Conservation (phyloP, 2,113 vertebrate genomes). For the Odobenus rosmarus region DNA sequence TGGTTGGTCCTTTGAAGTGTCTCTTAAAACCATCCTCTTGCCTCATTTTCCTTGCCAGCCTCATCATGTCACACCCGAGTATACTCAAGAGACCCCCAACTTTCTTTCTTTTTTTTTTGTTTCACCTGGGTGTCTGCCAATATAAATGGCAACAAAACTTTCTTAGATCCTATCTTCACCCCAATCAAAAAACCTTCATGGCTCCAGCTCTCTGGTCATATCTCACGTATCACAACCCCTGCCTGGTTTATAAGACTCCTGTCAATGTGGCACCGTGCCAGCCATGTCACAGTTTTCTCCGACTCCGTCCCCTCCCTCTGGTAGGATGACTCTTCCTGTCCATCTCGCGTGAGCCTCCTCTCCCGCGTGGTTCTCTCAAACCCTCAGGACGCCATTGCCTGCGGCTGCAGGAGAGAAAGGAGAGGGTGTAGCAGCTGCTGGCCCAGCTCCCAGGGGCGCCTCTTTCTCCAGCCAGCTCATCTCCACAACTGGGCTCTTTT, state of each 20-base stretch:
- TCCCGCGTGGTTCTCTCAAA: conserved; percentile 16
- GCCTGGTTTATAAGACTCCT: neutral
- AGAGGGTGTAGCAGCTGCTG: neutral
- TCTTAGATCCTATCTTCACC: conserved; percentile 18
- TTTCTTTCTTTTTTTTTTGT: neutral
- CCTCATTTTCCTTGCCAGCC: neutral
- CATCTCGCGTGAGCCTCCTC: conserved; percentile 6
- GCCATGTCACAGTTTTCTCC: neutral
- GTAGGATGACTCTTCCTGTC: conserved; percentile 25
- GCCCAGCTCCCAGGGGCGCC: neutral
- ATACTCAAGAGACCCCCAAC: neutral
- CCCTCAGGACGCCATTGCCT: neutral
- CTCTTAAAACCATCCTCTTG: neutral
- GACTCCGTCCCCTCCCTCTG: neutral
- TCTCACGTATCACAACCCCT: conserved; percentile 24
- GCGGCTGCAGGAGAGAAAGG: neutral
- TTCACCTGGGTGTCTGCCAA: neutral
- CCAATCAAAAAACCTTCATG: neutral
- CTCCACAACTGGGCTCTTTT: neutral
- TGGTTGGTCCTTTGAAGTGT: neutral
- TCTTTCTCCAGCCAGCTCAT: neutral
- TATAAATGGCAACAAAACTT: neutral
- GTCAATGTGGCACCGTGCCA: neutral
- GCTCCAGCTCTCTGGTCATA: neutral
- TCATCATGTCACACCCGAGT: neutral